These are phyloP conservation scores for Pseudachorutes palmiensis DNA, from an alignment of 1,140 invertebrate species.

Conservation along the genomic window DNA sequence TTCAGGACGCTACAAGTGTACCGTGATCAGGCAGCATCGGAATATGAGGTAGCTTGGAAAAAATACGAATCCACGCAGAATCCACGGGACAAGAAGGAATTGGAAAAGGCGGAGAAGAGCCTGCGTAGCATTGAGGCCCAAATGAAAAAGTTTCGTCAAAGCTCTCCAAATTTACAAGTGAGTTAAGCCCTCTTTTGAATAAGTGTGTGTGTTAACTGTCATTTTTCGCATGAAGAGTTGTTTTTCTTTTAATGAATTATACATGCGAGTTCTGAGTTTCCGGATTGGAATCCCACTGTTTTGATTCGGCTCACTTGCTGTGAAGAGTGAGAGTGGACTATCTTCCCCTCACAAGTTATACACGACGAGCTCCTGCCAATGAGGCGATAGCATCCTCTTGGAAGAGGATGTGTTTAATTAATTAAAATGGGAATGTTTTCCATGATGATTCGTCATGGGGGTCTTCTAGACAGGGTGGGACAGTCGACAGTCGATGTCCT, in stretches of 20 bases:
- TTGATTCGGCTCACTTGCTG: too few relatives aligned
- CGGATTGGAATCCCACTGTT: too few relatives aligned
- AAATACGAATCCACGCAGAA: conserved; percentile 20
- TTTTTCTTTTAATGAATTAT: too few relatives aligned
- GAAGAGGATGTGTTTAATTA: neutral
- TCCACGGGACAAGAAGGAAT: conserved; percentile 20
- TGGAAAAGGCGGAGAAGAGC: conserved; percentile 24
- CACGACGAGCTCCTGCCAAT: too few relatives aligned
- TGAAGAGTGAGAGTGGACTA: too few relatives aligned
- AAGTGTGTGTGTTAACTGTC: too few relatives aligned
- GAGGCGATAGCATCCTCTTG: too few relatives aligned
- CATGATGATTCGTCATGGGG: neutral
- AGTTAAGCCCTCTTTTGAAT: neutral
- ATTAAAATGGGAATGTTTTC: neutral
- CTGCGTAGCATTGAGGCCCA: conserved; percentile 24
- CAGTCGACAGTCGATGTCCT: too few relatives aligned
- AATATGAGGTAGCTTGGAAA: conserved; percentile 18
- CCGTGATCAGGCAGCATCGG: conserved; percentile 16
- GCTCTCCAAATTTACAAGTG: conserved; percentile 24
- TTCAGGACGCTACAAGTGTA: conserved; percentile 4
- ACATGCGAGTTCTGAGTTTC: too few relatives aligned
- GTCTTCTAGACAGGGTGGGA: too few relatives aligned
- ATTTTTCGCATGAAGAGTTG: too few relatives aligned
- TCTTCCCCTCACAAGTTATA: too few relatives aligned
- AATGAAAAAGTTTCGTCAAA: conserved; percentile 25